Evolutionary conservation across 1,140 invertebrate species (phyloP), one percentile per base, ranked within the genome.

Genomic region (Tribolium madens): DNA sequence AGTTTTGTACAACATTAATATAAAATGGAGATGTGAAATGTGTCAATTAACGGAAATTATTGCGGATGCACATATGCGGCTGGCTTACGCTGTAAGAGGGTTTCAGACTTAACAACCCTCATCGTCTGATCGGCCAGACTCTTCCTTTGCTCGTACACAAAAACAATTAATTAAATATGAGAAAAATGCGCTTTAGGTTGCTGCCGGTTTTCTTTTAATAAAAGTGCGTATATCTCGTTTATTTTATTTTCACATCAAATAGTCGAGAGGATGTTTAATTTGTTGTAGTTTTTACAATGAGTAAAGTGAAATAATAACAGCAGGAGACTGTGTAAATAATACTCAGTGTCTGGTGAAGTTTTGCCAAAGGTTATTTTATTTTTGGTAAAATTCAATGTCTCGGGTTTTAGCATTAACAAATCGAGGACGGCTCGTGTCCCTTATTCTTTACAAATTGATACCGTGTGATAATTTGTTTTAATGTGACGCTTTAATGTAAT

Each of bases 31-130:
- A 52, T 26, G 52, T 72, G 46, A 72, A 72, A 52, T 31, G 47
- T 50, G 70, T 72, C 70, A 50, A 52, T 72, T 72, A 72, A 72
- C 70, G 47, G 47, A 50, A 72, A 72, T 72, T 72, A 72, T 71
- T 71, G 68, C 36, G 68, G 68, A 71, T 72, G 70, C 46, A 72
- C 47, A 72, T 72, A 21, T 72, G 70, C 50, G 70, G 18, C 70
- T 72, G 70, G 26, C 47, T 72, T 52, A 50, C 47, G 26, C 17
- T 72, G 15, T 15, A 31, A 72, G 47, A 26, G 68, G 68, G 42
- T 12, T 57, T 57, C 13, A n/a, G 15, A 26, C 52, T 26, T 26
- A 57, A 26, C 52, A 18, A 57, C 52, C 52, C 52, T 57, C 52
- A 57, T 12, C 14, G 52, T 57, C 52, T 26, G 15, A 57, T 57